Percentiles rank a stretch among this genome's conserved stretches.
Conservation (phyloP, 2,113 vertebrate genomes). For the Macquaria australasica region DNA sequence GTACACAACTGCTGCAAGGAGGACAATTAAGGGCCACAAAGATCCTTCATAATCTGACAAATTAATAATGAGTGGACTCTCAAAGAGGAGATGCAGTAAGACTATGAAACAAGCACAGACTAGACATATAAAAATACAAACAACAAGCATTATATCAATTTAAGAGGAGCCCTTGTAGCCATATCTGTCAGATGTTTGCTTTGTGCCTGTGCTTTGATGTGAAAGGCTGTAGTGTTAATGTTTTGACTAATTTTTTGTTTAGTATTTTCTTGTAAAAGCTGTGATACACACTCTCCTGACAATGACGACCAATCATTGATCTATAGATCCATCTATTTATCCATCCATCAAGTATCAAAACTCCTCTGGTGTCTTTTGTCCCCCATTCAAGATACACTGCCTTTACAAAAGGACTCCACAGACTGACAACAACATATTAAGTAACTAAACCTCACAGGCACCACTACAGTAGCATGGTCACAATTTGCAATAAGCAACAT, state of each 20-base stretch:
- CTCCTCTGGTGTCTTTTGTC: constrained; percentile 9
- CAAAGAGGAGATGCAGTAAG: neutral
- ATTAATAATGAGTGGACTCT: constrained; percentile 31
- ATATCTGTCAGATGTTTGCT: constrained; percentile 13
- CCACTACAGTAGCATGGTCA: neutral
- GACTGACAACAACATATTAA: constrained; percentile 8
- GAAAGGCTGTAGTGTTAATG: constrained; percentile 6
- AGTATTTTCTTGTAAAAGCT: neutral
- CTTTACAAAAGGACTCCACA: constrained; percentile 15
- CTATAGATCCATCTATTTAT: constrained; percentile 23
- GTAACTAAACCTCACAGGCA: neutral
- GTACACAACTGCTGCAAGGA: constrained; percentile 6
- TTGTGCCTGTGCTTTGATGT: neutral
- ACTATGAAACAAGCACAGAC: constrained; percentile 12
- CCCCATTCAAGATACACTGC: neutral
- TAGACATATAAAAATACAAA: neutral
- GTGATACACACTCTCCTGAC: constrained; percentile 17
- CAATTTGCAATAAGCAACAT: neutral
- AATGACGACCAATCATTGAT: constrained; percentile 6
- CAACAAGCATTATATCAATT: constrained; percentile 4
- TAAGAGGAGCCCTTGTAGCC: neutral
- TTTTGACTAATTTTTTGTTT: constrained; percentile 16
- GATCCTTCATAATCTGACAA: constrained; percentile 40
- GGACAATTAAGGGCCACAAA: constrained; percentile 7
- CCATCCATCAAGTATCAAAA: constrained; percentile 33